A percentile compares a stretch with the other conserved stretches of the same genome.
phyloP scores from a whole-genome alignment of 1,140 invertebrate species.

The Cryptotermes secundus region DNA sequence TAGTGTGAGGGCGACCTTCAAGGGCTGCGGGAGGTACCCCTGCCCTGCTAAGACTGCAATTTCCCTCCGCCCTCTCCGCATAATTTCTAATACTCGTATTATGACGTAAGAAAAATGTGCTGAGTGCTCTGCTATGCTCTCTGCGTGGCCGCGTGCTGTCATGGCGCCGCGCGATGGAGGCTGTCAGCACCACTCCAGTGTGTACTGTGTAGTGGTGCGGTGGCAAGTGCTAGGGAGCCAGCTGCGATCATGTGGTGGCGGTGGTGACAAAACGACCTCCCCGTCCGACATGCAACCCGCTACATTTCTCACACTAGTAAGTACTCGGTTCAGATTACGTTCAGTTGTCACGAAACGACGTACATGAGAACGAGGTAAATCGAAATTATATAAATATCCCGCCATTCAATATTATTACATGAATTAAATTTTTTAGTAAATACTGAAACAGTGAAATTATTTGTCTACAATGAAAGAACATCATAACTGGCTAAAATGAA shows the following conservation, averaged over 20 bases:
- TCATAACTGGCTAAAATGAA: no score
- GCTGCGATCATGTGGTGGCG: background rate
- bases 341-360: no score
- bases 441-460: no score
- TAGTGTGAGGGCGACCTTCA: background rate
- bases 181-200: background rate
- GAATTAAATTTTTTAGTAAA: no score
- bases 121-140: conserved; percentile 12
- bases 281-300: background rate
- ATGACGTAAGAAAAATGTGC: background rate
- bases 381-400: no score
- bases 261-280: background rate
- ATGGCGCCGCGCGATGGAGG: background rate
- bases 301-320: conserved; percentile 1
- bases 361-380: no score
- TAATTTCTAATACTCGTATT: background rate
- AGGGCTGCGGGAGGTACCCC: background rate
- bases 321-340: background rate
- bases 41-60: background rate
- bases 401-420: no score
- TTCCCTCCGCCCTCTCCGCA: background rate
- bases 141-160: background rate
- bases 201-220: background rate
- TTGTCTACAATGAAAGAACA: no score
- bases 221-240: background rate